phyloP scores from a whole-genome alignment of 2,113 vertebrate genomes.

The Ovis canadensis region DNA sequence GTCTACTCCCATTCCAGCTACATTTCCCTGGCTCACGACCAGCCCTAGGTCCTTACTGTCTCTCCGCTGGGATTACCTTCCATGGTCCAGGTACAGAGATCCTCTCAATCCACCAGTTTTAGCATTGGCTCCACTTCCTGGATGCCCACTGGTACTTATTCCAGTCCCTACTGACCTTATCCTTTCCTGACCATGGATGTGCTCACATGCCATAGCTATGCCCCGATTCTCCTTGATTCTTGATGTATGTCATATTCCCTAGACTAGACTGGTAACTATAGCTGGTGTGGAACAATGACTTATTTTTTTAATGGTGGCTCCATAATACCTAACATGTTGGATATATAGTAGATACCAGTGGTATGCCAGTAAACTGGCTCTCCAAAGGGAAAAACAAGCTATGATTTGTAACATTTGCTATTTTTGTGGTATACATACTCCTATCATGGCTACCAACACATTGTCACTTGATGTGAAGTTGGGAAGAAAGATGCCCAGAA shows the following conservation, averaged over 20 bases:
- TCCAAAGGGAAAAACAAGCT: background rate
- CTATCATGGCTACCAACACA: background rate
- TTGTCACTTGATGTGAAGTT: background rate
- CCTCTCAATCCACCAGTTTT: background rate
- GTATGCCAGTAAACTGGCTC: background rate
- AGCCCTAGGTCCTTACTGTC: background rate
- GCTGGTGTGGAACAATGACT: background rate
- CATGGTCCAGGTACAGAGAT: background rate
- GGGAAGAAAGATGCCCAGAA: background rate
- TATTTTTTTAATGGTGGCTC: background rate
- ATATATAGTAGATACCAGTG: background rate
- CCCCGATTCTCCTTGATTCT: background rate
- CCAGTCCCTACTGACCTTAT: background rate
- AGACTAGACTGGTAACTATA: background rate
- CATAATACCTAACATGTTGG: background rate
- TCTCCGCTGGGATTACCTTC: background rate
- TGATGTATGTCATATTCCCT: background rate
- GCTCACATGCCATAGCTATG: background rate
- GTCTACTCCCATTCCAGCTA: background rate
- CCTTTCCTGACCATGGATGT: background rate
- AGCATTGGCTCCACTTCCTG: background rate
- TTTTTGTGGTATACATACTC: background rate
- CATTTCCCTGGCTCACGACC: background rate
- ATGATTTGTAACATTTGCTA: background rate
- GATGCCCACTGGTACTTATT: background rate